These are phyloP conservation scores for Otocyon megalotis DNA, from an alignment of 2,113 vertebrate species.

Conservation along the genomic window DNA sequence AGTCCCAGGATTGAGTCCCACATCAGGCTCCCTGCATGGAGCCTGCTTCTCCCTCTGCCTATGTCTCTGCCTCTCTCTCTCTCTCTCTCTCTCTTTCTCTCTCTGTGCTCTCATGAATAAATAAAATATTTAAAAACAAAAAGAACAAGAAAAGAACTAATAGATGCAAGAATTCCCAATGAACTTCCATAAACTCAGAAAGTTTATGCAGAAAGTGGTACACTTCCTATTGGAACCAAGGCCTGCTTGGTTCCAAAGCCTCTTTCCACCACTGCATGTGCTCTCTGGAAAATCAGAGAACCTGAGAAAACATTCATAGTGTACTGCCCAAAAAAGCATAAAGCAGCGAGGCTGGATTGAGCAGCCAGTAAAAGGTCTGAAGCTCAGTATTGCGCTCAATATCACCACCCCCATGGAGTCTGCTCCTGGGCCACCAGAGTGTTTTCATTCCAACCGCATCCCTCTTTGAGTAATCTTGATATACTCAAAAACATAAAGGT, in stretches of 20 bases:
- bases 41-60: no score
- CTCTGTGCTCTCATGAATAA: no score
- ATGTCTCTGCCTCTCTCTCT: no score
- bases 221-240: neutral
- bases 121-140: no score
- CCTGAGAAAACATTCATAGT: neutral
- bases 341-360: neutral
- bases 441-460: neutral
- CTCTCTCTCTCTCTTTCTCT: no score
- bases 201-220: neutral
- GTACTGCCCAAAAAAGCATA: neutral
- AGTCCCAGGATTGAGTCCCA: no score
- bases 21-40: no score
- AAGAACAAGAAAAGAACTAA: neutral
- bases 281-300: constrained; percentile 42
- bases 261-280: neutral
- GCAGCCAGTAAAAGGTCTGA: neutral
- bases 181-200: neutral
- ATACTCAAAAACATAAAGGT: neutral
- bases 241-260: neutral
- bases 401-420: neutral
- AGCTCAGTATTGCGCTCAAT: neutral
- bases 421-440: neutral
- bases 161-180: neutral
- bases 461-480: constrained; percentile 12